These are phyloP conservation scores for Danionella dracula DNA, from an alignment of 2,797 vertebrate genomes.

Conservation along the genomic window DNA sequence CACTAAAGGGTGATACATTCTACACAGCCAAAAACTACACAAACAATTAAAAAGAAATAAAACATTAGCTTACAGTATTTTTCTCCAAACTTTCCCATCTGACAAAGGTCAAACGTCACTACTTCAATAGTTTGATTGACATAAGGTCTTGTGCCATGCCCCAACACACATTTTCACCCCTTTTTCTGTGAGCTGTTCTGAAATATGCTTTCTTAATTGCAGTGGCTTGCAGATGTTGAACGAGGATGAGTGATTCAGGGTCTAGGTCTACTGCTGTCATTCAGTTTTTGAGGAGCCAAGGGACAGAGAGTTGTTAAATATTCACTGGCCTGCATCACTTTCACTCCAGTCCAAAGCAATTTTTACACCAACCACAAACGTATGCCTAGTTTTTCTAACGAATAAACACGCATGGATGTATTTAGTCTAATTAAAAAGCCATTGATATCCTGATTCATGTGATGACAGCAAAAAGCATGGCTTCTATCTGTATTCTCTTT, in stretches of 20 bases:
- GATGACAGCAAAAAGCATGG: background rate
- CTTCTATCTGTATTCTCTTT: background rate
- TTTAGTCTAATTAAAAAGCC: too few relatives aligned
- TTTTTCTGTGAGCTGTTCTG: background rate
- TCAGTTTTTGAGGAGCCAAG: conserved; percentile 7
- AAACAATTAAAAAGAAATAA: background rate
- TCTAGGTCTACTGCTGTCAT: background rate
- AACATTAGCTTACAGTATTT: too few relatives aligned
- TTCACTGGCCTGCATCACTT: conserved; percentile 60
- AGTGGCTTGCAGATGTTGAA: conserved; percentile 15
- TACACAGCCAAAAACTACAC: background rate
- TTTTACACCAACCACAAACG: conserved; percentile 48
- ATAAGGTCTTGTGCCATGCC: too few relatives aligned
- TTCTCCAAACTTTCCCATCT: too few relatives aligned
- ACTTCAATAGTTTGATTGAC: too few relatives aligned
- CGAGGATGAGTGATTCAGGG: conserved; percentile 11
- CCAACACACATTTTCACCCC: too few relatives aligned
- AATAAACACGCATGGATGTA: background rate
- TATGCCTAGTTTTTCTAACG: conserved; percentile 15
- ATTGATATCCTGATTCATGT: conserved; percentile 6
- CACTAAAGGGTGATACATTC: too few relatives aligned
- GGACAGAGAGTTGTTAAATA: conserved; percentile 59
- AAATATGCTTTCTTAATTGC: background rate
- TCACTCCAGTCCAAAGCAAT: conserved; percentile 59
- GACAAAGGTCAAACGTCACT: too few relatives aligned